Base-by-base conservation (phyloP, 2,888 invertebrate genomes). In the Choreutis nemorana region DNA sequence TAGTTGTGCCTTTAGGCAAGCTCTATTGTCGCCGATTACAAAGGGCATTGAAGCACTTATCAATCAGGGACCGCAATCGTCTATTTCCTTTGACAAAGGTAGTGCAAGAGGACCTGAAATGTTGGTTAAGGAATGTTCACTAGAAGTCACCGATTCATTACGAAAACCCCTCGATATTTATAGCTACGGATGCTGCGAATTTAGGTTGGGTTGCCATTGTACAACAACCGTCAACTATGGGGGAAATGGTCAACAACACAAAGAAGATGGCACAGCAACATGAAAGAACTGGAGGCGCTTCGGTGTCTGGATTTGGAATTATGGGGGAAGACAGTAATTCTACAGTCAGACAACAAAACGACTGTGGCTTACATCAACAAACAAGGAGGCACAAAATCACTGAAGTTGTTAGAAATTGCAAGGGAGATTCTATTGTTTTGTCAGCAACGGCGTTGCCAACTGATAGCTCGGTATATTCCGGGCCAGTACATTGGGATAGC, bases 401-500 rank as follows among this genome's bases (percentile, higher is more conserved):
- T 12, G 6, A 11, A 2, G 2, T 23, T 35, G 3, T 14, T 36
- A 6, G 18, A 32, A 4, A 23, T 18, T 6, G 11, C 35, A 25
- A 23, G 26, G 24, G 28, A 35, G 31, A 32, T 23, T 12, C 18
- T 12, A 29, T 7, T 12, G 12, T 12, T 30, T 5, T 6, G 16
- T 3, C 8, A 25, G 2, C 4, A 23, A 23, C 14, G 16, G 6
- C n/a, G 20, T 13, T 15, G 21, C 12, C 7, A 8, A 4, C 12
- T 32, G n/a, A 20, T 31, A 18, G 26, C 31, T n/a, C 26, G 33
- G 10, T 40, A 40, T 13, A 36, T 47, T 3, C 44, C 44, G 15
- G 49, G 45, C 6, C 37, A 39, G 9, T 45, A 40, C 45, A 51
- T 52, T 36, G 42, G 42, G 3, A 42, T 47, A n/a, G 27, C 27